Evolutionary conservation across 1,140 invertebrate species (phyloP).

Genomic region (Zelostemma sp.): DNA sequence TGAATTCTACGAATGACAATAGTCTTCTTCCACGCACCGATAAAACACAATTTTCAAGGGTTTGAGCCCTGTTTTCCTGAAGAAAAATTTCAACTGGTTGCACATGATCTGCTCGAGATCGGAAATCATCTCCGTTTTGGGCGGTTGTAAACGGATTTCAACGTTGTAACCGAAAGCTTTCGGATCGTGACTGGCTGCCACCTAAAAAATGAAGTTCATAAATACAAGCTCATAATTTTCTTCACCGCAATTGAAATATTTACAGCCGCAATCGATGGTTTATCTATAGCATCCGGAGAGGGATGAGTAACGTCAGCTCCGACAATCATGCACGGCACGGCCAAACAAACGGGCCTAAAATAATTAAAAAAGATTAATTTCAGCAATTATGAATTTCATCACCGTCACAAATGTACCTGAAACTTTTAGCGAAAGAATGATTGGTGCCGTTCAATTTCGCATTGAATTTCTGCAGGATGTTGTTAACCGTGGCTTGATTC

Average conservation of each 20-base stretch:
- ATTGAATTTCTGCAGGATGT: slow-evolving; percentile 88
- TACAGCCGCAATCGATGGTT: slow-evolving; percentile 88
- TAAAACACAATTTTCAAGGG: slow-evolving; percentile 81
- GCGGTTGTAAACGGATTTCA: slow-evolving; percentile 77
- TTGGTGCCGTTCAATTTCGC: slow-evolving; percentile 89
- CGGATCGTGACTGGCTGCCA: slow-evolving; percentile 78
- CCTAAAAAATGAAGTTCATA: slow-evolving; percentile 52
- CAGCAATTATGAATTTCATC: no score
- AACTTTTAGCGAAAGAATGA: slow-evolving; percentile 75
- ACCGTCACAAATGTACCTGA: no score
- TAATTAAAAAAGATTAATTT: no score
- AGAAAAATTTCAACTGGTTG: slow-evolving; percentile 72
- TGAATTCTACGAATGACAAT: no score
- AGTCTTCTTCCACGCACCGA: slow-evolving; percentile 56
- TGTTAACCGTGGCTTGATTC: slow-evolving; percentile 70
- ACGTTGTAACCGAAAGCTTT: slow-evolving; percentile 78
- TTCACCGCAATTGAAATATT: slow-evolving; percentile 20
- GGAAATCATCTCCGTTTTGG: slow-evolving; percentile 79
- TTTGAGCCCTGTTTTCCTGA: slow-evolving; percentile 61
- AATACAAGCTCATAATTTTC: slow-evolving; percentile 2
- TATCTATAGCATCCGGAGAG: slow-evolving; percentile 74
- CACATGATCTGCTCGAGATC: slow-evolving; percentile 80
- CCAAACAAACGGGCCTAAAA: slow-evolving; percentile 58
- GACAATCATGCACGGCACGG: slow-evolving; percentile 75
- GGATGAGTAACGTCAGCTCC: slow-evolving; percentile 94